Evolutionary conservation across 2,797 vertebrate species (phyloP), one percentile per base, ranked within the genome.

Genomic region (Erithacus rubecula): DNA sequence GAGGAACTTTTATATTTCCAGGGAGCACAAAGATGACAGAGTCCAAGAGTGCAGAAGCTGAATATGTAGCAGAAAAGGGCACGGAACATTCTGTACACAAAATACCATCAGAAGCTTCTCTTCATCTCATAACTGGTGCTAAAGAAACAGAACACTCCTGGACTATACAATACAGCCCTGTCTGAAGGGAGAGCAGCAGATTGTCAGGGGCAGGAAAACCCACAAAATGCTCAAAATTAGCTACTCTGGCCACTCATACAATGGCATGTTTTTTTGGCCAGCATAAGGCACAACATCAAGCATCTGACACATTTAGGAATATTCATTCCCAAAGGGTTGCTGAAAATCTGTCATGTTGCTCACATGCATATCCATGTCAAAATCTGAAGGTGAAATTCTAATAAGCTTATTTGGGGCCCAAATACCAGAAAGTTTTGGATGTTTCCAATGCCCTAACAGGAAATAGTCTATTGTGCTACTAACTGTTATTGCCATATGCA

Each of bases 1-100:
- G 15, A 79, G 34, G 23, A 71, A 67, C 46, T 82, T 56, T 36
- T 74, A 7, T 27, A 9, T 18, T 29, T 47, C 18, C 30, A 64
- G 13, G 18, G 18, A 77, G 53, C 0, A 0, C 12, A 75, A 83
- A 80, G 37, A 64, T 0, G 2, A 59, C 15, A 74, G 26, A 23
- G 8, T 34, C 15, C 34, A 46, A 47, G 44, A 16, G 14, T 20
- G 27, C 41, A 47, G 30, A 83, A 87, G 26, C 5, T 11, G 3
- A 71, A 71, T 15, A 37, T 4, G 8, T 13, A 83, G 36, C n/a
- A 81, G n/a, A 71, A 81, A 81, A 89, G 43, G 37, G 12, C 30
- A 62, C 0, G 10, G 17, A 62, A 20, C 20, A 51, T 51, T 44
- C 18, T 43, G 34, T 59, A 68, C 6, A 43, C 24, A 43, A n/a